Conservation (phyloP, 2,888 invertebrate genomes). For the Protonemura montana region DNA sequence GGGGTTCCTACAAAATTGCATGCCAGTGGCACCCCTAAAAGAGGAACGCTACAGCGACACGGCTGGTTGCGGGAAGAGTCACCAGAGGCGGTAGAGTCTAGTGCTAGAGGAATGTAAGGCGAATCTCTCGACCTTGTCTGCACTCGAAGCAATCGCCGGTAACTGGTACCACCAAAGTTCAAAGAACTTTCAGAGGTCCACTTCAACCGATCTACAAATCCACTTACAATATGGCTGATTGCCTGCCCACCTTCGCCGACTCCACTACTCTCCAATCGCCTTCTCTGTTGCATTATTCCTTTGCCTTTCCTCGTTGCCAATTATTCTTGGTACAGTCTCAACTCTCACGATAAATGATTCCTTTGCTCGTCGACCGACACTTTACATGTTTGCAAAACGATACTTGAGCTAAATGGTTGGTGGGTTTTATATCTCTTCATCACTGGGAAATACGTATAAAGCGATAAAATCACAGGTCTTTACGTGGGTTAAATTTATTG, state of each 20-base stretch:
- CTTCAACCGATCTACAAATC: neutral
- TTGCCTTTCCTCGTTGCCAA: neutral
- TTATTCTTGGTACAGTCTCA: neutral
- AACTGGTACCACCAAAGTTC: neutral
- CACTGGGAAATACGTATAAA: neutral
- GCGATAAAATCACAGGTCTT: neutral
- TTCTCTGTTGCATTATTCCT: neutral
- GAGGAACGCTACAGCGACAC: neutral
- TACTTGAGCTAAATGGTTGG: neutral
- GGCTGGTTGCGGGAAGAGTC: neutral
- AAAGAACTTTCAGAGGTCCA: neutral
- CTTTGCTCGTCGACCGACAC: neutral
- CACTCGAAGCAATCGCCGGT: neutral
- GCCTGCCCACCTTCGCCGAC: neutral
- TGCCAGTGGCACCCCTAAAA: neutral
- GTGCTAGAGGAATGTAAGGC: neutral
- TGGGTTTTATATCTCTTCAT: neutral
- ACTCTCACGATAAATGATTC: neutral
- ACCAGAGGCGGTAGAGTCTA: neutral
- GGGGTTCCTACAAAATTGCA: too few relatives aligned
- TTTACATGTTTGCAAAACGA: neutral
- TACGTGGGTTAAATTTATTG: neutral
- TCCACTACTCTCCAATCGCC: neutral
- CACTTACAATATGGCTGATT: neutral
- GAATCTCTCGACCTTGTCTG: constrained; percentile 2